Evolutionary conservation across 2,888 invertebrate species (phyloP), one percentile per base, ranked within the genome.

Genomic region (Lamellibrachia columna): DNA sequence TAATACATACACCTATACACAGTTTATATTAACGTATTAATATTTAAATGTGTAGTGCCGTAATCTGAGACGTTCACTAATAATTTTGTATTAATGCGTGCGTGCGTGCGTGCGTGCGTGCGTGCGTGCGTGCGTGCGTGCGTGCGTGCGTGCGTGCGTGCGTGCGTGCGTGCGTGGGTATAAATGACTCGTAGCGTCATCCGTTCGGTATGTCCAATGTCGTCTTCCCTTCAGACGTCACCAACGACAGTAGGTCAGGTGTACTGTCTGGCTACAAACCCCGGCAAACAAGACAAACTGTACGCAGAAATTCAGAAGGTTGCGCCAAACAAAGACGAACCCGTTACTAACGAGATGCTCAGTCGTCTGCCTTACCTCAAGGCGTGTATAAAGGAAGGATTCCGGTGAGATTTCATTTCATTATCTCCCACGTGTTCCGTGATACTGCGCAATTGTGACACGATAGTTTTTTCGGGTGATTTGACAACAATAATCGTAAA

Each of bases 221-320:
- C 15, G 2, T 90, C 40, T 53, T 15, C 15, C 4, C 28, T 94
- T 75, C 95, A 96, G 96, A 96, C 96, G 7, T 93, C 94, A 8
- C 95, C 95, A 53, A 94, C 95, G 7, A 90, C 95, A 58, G 93
- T 95, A 75, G 95, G 95, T 93, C 95, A 95, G 90, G 92, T 99
- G 11, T 98, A 98, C 96, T 98, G 98, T 95, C 96, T 99, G 93
- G 98, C 98, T 0, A 97, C 96, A 8, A 98, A 98, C 97, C 97
- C 97, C 9, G 95, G 97, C 11, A 97, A 97, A 53, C 99, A 99
- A 96, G 97, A 98, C 55, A 97, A 97, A 94, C 96, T 98, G 8
- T 97, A 97, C 94, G 95, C 97, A 91, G 98, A 99, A 96, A 96
- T 96, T 75, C 55, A 92, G 91, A 92, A 94, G 91, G 93, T 95